These are phyloP conservation scores for Drosophila sp. DNA, from an alignment of 1,140 invertebrate genomes.

Conservation along the genomic window DNA sequence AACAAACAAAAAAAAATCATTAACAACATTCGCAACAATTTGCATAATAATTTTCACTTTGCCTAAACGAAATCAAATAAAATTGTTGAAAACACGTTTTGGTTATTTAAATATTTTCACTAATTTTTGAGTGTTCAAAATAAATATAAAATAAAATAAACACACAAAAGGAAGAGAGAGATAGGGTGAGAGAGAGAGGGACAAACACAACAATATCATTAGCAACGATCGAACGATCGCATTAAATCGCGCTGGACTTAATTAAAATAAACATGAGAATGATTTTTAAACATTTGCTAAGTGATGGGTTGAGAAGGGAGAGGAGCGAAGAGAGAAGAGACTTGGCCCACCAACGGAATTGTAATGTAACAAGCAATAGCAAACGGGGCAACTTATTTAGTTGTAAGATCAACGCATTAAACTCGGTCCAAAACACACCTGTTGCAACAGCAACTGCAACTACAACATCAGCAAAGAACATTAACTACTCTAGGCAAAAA, in stretches of 20 bases:
- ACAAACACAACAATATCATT: conserved; percentile 44
- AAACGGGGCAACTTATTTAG: conserved; percentile 64
- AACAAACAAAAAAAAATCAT: conserved; percentile 16
- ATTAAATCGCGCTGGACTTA: conserved; percentile 61
- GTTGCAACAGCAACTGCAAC: conserved; percentile 40
- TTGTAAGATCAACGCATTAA: conserved; percentile 59
- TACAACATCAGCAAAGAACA: conserved; percentile 20
- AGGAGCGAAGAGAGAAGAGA: not conserved
- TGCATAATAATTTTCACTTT: conserved; percentile 55
- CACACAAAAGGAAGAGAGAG: conserved; percentile 42
- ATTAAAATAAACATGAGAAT: conserved; percentile 77
- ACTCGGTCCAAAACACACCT: conserved; percentile 52
- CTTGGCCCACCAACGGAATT: conserved; percentile 42
- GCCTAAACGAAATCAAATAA: conserved; percentile 29
- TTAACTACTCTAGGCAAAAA: conserved; percentile 58
- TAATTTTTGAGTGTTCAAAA: conserved; percentile 47
- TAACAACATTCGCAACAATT: conserved; percentile 22
- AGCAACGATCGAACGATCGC: conserved; percentile 46
- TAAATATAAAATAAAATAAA: conserved; percentile 39
- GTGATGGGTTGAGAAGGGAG: conserved; percentile 9
- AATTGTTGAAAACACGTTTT: conserved; percentile 66
- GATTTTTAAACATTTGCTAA: conserved; percentile 67
- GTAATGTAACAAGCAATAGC: conserved; percentile 45
- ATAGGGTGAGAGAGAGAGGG: conserved; percentile 18
- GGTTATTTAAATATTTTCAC: conserved; percentile 77